phyloP scores from a whole-genome alignment of 1,140 invertebrate genomes.

The Caenorhabditis elegans region WBcel235 BX284606.5:4988501-4989000 shows the following conservation, averaged over 20 bases:
- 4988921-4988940: constrained; percentile 53
- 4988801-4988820: constrained; percentile 53
- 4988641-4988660: constrained; percentile 62
- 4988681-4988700: not conserved
- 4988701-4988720: constrained; percentile 53
- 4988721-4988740: constrained; percentile 62
- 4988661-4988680: constrained; percentile 16
- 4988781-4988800: constrained; percentile 56
- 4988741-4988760: constrained; percentile 57
- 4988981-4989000: constrained; percentile 53
- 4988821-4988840: constrained; percentile 58
- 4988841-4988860: constrained; percentile 51
- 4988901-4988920: constrained; percentile 48
- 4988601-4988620: constrained; percentile 59
- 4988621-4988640: constrained; percentile 65
- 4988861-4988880: constrained; percentile 57
- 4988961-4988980: constrained; percentile 52
- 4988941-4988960: constrained; percentile 54
- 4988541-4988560: constrained; percentile 63
- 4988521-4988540: constrained; percentile 58
- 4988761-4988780: constrained; percentile 51
- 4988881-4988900: constrained; percentile 57
- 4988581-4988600: constrained; percentile 58
- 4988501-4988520: constrained; percentile 67
- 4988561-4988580: constrained; percentile 57